Base-by-base conservation (phyloP, 2,113 vertebrate species). In the Phylloscopus trochiloides region DNA sequence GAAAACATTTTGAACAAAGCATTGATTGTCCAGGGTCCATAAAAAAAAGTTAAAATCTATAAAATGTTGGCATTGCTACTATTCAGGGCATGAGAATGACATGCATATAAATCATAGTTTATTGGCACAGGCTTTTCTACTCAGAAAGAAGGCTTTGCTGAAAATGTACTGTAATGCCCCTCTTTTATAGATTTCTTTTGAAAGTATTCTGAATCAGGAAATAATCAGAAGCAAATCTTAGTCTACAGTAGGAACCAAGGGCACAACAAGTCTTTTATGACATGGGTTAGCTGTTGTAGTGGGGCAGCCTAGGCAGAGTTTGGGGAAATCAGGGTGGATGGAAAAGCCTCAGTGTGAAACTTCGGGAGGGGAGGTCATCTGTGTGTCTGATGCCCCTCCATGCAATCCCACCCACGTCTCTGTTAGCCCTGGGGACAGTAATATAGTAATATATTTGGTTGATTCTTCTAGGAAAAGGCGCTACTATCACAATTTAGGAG, bases 1-100 rank as follows among this genome's bases (percentile, higher is more conserved):
- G 90, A 94, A 94, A 97, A 93, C 36, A 59, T 83, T 94, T 94
- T 75, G 91, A 80, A 97, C 97, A 97, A 97, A 96, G 94, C 63
- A 29, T 32, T 75, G 48, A 85, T 97, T 97, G 96, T 97, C 73
- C 85, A 72, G 17, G 20, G 67, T 81, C 92, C 75, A 52, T 92
- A 63, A 92, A 95, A 95, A 54, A 73, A 94, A 71, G 19, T 85
- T 62, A 63, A 95, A 95, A 93, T 83, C 72, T 86, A 95, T 95
- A 94, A 94, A 95, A 92, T 86, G 50, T 84, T 96, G 94, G 94
- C 91, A 90, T 94, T 0, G 1, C 66, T 94, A 36, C 88, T 89
- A 82, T 92, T 91, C 93, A 68, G 86, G 38, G 93, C 94, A 91
- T 57, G 74, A 93, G 92, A 95, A 96, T 62, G 86, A 97, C 95